Conservation (phyloP, 2,888 invertebrate species). For the Acleris sparsana region DNA sequence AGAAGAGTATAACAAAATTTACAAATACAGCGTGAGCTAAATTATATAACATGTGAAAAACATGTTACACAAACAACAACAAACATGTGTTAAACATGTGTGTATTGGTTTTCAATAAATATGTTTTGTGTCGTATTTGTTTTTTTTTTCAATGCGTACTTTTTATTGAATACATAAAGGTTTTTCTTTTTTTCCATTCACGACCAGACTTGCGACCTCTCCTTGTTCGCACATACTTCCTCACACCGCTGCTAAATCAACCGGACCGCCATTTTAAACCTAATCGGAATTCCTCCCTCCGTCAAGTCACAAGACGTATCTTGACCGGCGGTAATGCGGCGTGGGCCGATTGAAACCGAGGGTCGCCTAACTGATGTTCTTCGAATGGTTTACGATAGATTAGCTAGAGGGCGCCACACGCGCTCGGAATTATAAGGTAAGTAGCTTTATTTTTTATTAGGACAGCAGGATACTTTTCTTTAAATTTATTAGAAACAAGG, state of each 20-base stretch:
- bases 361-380: constrained; percentile 70
- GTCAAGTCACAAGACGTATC: constrained; percentile 49
- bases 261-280: constrained; percentile 1
- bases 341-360: constrained; percentile 74
- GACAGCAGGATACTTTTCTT: too few species aligned
- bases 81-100: too few species aligned
- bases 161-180: too few species aligned
- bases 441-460: background rate
- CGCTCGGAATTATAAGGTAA: constrained; percentile 1
- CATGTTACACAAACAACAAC: too few species aligned
- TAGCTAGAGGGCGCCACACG: constrained; percentile 45
- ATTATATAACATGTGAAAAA: too few species aligned
- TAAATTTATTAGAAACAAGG: too few species aligned
- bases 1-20: too few species aligned
- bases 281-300: constrained; percentile 11
- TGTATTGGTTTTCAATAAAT: too few species aligned
- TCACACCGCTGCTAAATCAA: constrained; percentile 1
- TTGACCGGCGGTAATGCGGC: constrained; percentile 68
- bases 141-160: too few species aligned
- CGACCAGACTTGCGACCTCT: background rate
- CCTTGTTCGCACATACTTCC: background rate
- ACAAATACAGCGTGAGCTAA: too few species aligned
- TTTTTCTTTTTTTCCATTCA: too few species aligned
- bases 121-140: too few species aligned
- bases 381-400: constrained; percentile 69